These are phyloP conservation scores for Calephelis perditalis DNA, from an alignment of 2,888 invertebrate genomes.

Conservation along the genomic window DNA sequence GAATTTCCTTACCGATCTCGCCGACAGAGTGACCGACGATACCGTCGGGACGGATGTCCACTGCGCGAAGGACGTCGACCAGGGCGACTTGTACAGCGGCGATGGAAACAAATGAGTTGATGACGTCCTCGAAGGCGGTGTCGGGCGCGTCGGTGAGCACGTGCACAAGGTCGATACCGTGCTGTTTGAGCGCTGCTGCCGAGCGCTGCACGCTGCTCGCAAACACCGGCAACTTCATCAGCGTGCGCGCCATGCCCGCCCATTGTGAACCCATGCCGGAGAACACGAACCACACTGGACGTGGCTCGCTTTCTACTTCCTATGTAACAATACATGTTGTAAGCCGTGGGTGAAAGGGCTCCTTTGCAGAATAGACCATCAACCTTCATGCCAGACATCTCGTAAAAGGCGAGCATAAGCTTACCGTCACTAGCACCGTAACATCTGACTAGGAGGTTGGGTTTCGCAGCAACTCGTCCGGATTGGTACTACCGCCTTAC, in stretches of 20 bases:
- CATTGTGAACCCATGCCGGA: conserved; percentile 99
- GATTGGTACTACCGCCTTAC: no score
- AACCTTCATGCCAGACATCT: no score
- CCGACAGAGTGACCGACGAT: conserved; percentile 98
- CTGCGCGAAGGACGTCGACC: conserved; percentile 88
- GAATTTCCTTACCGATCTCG: conserved; percentile 80
- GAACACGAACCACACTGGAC: conserved; percentile 96
- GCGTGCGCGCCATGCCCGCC: conserved; percentile 94
- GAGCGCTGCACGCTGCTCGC: conserved; percentile 86
- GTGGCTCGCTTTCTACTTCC: conserved; percentile 74
- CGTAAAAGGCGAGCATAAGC: no score
- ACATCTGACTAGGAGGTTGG: no score
- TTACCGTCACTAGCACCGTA: no score
- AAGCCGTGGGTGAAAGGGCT: no score
- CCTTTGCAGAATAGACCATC: no score
- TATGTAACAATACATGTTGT: conserved; percentile 25
- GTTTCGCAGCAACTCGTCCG: no score
- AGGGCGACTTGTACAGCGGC: conserved; percentile 97
- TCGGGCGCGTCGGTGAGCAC: conserved; percentile 87
- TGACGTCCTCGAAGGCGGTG: conserved; percentile 88
- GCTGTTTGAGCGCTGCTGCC: conserved; percentile 86
- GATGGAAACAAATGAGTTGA: conserved; percentile 95
- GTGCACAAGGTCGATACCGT: conserved; percentile 90
- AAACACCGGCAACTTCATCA: conserved; percentile 91
- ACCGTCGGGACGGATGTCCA: conserved; percentile 93